phyloP scores from a whole-genome alignment of 1,140 invertebrate genomes.

The Drosophila yakuba region DNA sequence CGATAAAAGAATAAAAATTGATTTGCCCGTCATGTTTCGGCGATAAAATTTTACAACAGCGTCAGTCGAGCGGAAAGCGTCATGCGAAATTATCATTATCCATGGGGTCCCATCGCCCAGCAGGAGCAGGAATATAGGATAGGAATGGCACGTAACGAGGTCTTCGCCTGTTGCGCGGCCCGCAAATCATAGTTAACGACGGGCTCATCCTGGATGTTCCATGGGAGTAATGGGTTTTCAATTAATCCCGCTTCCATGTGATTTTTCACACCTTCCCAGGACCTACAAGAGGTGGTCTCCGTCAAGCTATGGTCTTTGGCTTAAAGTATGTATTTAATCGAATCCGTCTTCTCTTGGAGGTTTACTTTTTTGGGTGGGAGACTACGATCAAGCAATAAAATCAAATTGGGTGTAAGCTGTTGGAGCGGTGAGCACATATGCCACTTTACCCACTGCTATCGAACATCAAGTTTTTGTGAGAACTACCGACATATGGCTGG shows the following conservation, averaged over 20 bases:
- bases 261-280: slow-evolving; percentile 61
- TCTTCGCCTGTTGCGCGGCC: slow-evolving; percentile 41
- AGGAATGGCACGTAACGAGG: slow-evolving; percentile 38
- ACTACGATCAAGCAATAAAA: neutral
- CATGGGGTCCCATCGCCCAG: slow-evolving; percentile 18
- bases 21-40: slow-evolving; percentile 73
- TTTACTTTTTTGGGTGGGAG: slow-evolving; percentile 1
- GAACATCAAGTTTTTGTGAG: neutral
- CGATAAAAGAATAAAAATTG: slow-evolving; percentile 81
- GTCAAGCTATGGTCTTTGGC: slow-evolving; percentile 40
- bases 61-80: slow-evolving; percentile 26
- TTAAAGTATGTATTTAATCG: slow-evolving; percentile 20
- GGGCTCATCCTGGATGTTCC: slow-evolving; percentile 2
- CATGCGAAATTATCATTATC: slow-evolving; percentile 80
- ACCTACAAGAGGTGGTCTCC: neutral
- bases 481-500: neutral
- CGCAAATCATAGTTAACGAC: slow-evolving; percentile 76
- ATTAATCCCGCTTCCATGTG: slow-evolving; percentile 57
- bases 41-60: slow-evolving; percentile 72
- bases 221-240: slow-evolving; percentile 55
- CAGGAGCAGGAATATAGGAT: slow-evolving; percentile 13
- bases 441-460: neutral
- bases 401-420: slow-evolving; percentile 3
- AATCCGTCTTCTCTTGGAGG: slow-evolving; percentile 5
- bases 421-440: neutral